A percentile compares a stretch with the other conserved stretches of the same genome.
phyloP scores from a whole-genome alignment of 2,113 vertebrate genomes.

The Sorex araneus region DNA sequence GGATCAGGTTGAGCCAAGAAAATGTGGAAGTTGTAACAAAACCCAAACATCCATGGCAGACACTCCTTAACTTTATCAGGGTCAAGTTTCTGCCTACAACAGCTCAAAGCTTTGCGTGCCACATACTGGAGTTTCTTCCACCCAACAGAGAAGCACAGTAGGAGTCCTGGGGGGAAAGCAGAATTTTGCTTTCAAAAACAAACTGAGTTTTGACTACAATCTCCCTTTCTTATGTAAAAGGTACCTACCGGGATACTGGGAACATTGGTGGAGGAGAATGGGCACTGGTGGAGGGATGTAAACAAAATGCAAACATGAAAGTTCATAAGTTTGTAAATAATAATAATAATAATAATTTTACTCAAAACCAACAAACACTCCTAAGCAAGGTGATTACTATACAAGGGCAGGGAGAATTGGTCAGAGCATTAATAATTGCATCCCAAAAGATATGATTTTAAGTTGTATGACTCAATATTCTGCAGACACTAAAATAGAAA shows the following conservation, averaged over 20 bases:
- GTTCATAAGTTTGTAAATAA: too few relatives aligned
- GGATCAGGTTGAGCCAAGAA: neutral
- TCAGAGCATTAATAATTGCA: neutral
- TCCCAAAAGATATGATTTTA: neutral
- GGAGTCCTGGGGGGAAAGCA: neutral
- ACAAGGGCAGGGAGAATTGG: neutral
- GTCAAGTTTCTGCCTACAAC: neutral
- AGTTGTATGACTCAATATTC: neutral
- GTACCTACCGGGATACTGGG: too few relatives aligned
- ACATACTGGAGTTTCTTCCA: neutral
- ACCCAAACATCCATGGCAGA: neutral
- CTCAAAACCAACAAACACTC: neutral
- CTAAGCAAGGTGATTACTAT: neutral
- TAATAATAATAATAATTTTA: neutral
- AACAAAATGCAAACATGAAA: too few relatives aligned
- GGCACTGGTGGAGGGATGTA: too few relatives aligned
- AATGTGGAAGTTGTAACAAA: neutral
- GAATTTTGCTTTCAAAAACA: constrained; percentile 13
- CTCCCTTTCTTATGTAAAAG: neutral
- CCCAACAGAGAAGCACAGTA: neutral
- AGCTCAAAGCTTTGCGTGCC: neutral
- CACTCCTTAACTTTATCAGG: neutral
- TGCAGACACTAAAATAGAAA: neutral
- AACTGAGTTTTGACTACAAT: neutral
- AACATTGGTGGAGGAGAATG: too few relatives aligned